Percentiles rank a stretch among this genome's conserved stretches.
Evolutionary conservation across 2,113 vertebrate species (phyloP).

Genomic region (Pachyramphus minor): DNA sequence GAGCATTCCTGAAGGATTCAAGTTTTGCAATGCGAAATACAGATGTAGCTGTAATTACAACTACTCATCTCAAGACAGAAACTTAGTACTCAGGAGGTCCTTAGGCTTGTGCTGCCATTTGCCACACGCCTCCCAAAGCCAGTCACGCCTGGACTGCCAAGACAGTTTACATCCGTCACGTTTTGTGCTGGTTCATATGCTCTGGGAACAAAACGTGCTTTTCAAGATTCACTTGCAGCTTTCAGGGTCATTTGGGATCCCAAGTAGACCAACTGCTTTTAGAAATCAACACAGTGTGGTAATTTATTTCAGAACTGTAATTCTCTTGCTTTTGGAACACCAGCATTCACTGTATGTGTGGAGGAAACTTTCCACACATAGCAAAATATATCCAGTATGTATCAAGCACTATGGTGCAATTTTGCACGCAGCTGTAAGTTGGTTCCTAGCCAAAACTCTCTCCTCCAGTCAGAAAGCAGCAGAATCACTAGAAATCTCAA

Average conservation of each 20-base stretch:
- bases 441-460: background rate
- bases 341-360: background rate
- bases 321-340: background rate
- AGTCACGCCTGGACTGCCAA: background rate
- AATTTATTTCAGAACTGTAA: background rate
- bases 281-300: background rate
- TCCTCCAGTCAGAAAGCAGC: background rate
- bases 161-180: background rate
- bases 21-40: background rate
- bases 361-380: background rate
- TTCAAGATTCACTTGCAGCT: background rate
- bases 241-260: background rate
- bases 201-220: background rate
- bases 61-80: background rate
- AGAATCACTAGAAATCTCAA: background rate
- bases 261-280: background rate
- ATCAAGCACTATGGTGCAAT: background rate
- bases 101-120: background rate
- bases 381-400: background rate
- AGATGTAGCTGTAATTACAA: background rate
- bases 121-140: background rate
- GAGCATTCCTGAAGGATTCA: background rate
- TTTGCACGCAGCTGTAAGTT: background rate
- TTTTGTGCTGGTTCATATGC: background rate
- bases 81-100: background rate